A percentile compares a stretch with the other conserved stretches of the same genome.
Evolutionary conservation across 53 echinoderm and acorn worm species (phyloP).

Genomic region (Arbacia lixula): DNA sequence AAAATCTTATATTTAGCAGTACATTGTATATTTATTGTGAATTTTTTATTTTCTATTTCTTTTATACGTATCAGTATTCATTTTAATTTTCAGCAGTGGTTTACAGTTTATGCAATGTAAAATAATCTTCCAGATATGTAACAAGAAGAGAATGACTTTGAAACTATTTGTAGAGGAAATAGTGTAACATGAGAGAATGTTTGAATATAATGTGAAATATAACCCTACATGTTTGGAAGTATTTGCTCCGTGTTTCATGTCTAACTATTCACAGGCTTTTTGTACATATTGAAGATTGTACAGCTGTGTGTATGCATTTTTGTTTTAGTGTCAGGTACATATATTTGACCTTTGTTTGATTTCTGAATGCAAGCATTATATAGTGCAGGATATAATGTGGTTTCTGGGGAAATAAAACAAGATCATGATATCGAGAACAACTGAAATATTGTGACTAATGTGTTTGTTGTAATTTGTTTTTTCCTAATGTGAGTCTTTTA

Average conservation of each 20-base stretch:
- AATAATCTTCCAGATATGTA: conserved; percentile 25
- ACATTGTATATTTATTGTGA: conserved; percentile 41
- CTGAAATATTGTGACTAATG: no score
- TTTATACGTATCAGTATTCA: conserved; percentile 50
- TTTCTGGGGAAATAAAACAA: conserved; percentile 33
- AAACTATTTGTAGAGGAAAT: conserved; percentile 21
- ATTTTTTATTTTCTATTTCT: conserved; percentile 33
- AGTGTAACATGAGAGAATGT: background rate
- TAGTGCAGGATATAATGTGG: conserved; percentile 32
- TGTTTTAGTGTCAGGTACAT: conserved; percentile 23
- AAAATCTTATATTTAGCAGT: background rate
- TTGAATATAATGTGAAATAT: conserved; percentile 7
- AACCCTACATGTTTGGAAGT: conserved; percentile 13
- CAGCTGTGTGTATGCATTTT: conserved; percentile 43
- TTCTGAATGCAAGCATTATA: conserved; percentile 14
- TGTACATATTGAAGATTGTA: conserved; percentile 51
- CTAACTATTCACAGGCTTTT: background rate
- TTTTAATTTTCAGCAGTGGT: background rate
- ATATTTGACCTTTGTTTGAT: conserved; percentile 22
- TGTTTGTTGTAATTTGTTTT: no score
- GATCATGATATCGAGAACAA: conserved; percentile 25
- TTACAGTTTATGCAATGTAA: conserved; percentile 45
- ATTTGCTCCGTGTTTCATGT: background rate
- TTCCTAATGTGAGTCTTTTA: no score
- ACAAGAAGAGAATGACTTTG: conserved; percentile 22